Percentiles rank a stretch among this genome's conserved stretches.
These are phyloP conservation scores for Drosophila subquinaria DNA, from an alignment of 2,888 invertebrate species.

Conservation along the genomic window DNA sequence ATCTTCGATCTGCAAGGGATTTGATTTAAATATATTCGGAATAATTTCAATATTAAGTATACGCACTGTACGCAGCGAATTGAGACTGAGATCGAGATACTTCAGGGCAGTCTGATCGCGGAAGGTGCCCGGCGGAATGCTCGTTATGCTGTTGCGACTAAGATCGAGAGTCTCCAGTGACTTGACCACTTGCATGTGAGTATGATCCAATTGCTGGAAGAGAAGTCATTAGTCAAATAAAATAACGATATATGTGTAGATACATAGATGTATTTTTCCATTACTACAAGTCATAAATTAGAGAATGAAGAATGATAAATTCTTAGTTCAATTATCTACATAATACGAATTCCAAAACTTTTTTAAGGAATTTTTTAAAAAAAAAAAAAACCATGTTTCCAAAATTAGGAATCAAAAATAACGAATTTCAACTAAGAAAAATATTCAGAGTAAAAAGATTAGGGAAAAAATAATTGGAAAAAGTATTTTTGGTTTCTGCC, in stretches of 20 bases:
- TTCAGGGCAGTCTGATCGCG: constrained; percentile 90
- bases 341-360: too few relatives aligned
- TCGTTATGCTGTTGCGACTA: constrained; percentile 93
- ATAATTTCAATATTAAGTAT: not conserved
- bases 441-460: too few relatives aligned
- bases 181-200: constrained; percentile 89
- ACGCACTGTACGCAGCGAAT: constrained; percentile 93
- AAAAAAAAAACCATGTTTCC: too few relatives aligned
- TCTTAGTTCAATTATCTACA: too few relatives aligned
- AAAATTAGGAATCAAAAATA: too few relatives aligned
- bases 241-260: too few relatives aligned
- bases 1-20: constrained; percentile 91
- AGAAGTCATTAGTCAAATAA: not conserved
- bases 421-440: too few relatives aligned
- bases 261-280: too few relatives aligned
- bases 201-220: constrained; percentile 91
- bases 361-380: too few relatives aligned
- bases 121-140: constrained; percentile 93
- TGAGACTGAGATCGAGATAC: constrained; percentile 93
- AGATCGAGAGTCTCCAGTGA: constrained; percentile 92
- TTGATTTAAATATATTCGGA: not conserved
- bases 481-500: too few relatives aligned
- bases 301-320: not conserved
- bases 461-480: too few relatives aligned
- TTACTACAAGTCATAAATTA: not conserved